Percentiles rank a stretch among this genome's conserved stretches.
Conservation (phyloP, 2,113 vertebrate genomes). For the Limnothrissa miodon region DNA sequence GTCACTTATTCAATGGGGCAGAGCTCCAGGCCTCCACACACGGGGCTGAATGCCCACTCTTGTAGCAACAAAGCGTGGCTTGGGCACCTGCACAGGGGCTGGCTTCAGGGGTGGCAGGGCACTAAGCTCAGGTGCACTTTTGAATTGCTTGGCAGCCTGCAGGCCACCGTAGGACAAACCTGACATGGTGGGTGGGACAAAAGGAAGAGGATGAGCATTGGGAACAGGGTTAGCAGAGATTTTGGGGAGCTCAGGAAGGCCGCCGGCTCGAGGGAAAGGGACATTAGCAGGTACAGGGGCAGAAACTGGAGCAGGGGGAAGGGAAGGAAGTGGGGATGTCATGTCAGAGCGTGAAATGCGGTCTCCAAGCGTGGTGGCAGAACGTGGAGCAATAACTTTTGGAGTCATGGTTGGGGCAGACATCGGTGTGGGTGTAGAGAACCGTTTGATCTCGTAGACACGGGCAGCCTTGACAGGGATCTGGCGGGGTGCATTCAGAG, state of each 20-base stretch:
- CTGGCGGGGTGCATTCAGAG: conserved; percentile 71
- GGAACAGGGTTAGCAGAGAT: conserved; percentile 60
- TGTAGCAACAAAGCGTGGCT: conserved; percentile 87
- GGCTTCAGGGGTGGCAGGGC: conserved; percentile 59
- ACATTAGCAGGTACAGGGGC: conserved; percentile 51
- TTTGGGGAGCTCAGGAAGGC: conserved; percentile 66
- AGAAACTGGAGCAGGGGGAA: conserved; percentile 26
- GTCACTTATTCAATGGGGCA: conserved; percentile 63
- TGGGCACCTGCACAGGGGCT: conserved; percentile 81
- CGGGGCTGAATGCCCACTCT: conserved; percentile 83
- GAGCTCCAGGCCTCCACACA: conserved; percentile 89
- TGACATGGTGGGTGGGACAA: conserved; percentile 55
- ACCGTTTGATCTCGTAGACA: conserved; percentile 89
- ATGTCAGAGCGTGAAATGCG: conserved; percentile 77
- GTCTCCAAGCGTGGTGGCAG: conserved; percentile 86
- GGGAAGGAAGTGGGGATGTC: conserved; percentile 65
- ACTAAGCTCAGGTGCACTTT: conserved; percentile 75
- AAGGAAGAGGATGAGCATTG: conserved; percentile 52
- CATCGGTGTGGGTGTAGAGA: conserved; percentile 90
- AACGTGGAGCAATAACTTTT: conserved; percentile 83
- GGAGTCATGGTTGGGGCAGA: conserved; percentile 78
- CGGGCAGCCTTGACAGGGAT: conserved; percentile 79
- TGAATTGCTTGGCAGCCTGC: conserved; percentile 72
- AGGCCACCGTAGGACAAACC: conserved; percentile 63
- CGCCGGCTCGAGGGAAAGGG: conserved; percentile 29